phyloP scores from a whole-genome alignment of 1,140 invertebrate species.

The Periplaneta americana region DNA sequence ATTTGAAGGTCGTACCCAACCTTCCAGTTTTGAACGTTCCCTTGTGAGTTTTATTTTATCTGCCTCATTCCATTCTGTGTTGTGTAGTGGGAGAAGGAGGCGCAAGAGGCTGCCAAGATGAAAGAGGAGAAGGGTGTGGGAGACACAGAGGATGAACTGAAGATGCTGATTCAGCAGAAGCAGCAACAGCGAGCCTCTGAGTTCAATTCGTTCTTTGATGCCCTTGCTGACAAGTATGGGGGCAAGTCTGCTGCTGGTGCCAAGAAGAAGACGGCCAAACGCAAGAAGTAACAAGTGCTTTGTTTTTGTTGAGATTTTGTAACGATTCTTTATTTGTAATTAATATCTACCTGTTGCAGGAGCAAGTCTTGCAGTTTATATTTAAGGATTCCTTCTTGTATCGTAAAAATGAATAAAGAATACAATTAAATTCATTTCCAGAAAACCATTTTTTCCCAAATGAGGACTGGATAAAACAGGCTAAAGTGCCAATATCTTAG shows the following conservation, averaged over 20 bases:
- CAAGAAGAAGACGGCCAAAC: not conserved
- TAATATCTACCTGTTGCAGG: too few relatives aligned
- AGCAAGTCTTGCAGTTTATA: too few relatives aligned
- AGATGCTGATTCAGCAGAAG: constrained; percentile 17
- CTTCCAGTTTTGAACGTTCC: too few relatives aligned
- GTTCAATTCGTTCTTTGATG: constrained; percentile 12
- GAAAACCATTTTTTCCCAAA: too few relatives aligned
- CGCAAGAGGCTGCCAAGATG: constrained; percentile 3
- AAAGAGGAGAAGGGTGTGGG: constrained; percentile 5
- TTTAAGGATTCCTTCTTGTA: too few relatives aligned
- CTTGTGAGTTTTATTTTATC: too few relatives aligned
- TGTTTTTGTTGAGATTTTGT: not conserved
- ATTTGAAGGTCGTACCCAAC: too few relatives aligned
- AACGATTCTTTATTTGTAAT: too few relatives aligned
- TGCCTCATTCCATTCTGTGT: not conserved
- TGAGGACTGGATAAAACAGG: too few relatives aligned
- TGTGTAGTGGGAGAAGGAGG: constrained; percentile 15
- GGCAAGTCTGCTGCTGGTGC: not conserved
- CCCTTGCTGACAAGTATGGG: constrained; percentile 6
- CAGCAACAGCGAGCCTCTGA: not conserved
- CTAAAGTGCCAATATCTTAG: too few relatives aligned
- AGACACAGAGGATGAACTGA: constrained; percentile 16
- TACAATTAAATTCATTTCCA: too few relatives aligned
- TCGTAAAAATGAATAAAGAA: too few relatives aligned
- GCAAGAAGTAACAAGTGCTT: not conserved